phyloP scores from a whole-genome alignment of 35 echinoderm and acorn worm genomes.

The Apostichopus japonicus region DNA sequence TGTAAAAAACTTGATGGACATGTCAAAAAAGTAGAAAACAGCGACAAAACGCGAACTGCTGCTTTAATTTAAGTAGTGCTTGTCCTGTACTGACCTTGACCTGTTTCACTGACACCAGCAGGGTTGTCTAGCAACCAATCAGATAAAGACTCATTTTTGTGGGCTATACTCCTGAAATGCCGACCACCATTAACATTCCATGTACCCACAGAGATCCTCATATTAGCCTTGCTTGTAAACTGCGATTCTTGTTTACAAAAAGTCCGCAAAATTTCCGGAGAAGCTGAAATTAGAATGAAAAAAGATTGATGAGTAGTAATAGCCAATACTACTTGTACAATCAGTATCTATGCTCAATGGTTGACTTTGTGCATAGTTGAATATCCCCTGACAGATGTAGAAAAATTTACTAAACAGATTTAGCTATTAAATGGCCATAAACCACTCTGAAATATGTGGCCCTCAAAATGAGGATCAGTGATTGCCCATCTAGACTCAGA shows the following conservation, averaged over 20 bases:
- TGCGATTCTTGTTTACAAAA: conserved; percentile 78
- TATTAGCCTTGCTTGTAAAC: conserved; percentile 61
- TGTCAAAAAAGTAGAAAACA: too few species aligned
- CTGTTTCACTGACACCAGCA: conserved; percentile 46
- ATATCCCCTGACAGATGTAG: too few species aligned
- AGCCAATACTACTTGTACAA: neutral
- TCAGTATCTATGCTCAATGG: too few species aligned
- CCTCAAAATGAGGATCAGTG: too few species aligned
- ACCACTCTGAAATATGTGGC: too few species aligned
- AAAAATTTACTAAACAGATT: too few species aligned
- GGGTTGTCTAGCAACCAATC: conserved; percentile 96
- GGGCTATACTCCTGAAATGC: conserved; percentile 84
- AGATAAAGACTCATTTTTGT: conserved; percentile 84
- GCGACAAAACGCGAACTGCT: too few species aligned
- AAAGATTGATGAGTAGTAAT: neutral
- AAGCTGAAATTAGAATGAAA: conserved; percentile 62
- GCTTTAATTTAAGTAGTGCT: neutral
- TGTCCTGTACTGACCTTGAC: conserved; percentile 61
- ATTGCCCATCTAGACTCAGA: too few species aligned
- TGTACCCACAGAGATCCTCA: conserved; percentile 76
- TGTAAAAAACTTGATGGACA: too few species aligned
- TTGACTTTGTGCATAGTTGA: too few species aligned
- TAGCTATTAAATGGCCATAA: too few species aligned
- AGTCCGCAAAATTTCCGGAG: conserved; percentile 65
- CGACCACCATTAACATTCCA: conserved; percentile 96